A percentile compares a stretch with the other conserved stretches of the same genome.
These are phyloP conservation scores for Dasypus novemcinctus DNA, from an alignment of 2,113 vertebrate species.

Conservation along the genomic window DNA sequence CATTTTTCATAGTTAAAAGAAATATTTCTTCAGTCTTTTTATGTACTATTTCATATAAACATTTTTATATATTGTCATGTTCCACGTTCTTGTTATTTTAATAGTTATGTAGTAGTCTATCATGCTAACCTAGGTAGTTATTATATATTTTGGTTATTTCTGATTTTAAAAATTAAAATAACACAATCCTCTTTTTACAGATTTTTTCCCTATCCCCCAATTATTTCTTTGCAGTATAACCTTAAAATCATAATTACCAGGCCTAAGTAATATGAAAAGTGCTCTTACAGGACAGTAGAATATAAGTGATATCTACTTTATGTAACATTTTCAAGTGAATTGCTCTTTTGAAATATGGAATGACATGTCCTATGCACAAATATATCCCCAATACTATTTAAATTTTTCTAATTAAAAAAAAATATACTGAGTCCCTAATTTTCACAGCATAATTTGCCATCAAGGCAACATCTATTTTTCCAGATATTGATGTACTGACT, in stretches of 20 bases:
- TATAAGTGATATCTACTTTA: neutral
- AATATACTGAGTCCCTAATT: neutral
- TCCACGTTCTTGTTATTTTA: neutral
- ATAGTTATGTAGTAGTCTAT: neutral
- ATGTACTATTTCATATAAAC: neutral
- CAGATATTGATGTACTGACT: neutral
- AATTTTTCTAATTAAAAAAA: neutral
- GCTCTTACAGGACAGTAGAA: neutral
- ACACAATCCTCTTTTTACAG: neutral
- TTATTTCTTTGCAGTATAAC: slow-evolving; percentile 29
- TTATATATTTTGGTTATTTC: slow-evolving; percentile 12
- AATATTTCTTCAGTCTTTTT: neutral
- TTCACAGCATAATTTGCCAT: neutral
- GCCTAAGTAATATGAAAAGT: neutral
- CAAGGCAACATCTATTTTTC: neutral
- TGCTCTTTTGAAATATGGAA: slow-evolving; percentile 20
- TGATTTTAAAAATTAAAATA: neutral
- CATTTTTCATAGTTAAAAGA: neutral
- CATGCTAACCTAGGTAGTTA: neutral
- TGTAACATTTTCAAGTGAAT: slow-evolving; percentile 1
- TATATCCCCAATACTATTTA: neutral
- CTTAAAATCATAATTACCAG: neutral
- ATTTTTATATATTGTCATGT: neutral
- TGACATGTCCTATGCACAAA: neutral
- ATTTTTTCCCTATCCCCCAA: neutral